Evolutionary conservation across 1,140 invertebrate genomes (phyloP).

Genomic region (Lepidostoma basale): DNA sequence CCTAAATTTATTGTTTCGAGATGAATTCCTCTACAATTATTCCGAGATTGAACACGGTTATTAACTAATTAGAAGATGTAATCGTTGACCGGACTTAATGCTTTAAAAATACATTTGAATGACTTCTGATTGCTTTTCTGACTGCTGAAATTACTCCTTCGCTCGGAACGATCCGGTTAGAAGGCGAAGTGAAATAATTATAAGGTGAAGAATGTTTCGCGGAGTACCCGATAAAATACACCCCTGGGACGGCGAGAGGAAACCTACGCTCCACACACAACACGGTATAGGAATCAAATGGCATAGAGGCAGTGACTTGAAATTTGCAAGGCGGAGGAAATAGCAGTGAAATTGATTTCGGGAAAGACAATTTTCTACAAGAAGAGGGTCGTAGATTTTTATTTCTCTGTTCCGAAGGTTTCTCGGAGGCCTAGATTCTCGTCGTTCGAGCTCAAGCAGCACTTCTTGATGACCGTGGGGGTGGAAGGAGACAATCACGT

Average conservation of each 20-base stretch:
- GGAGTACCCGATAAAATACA: not conserved
- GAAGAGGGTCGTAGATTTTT: conserved; percentile 31
- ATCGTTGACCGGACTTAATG: not conserved
- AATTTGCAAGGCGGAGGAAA: conserved; percentile 24
- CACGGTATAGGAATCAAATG: not conserved
- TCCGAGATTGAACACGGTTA: no score
- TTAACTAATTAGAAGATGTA: not conserved
- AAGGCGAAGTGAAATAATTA: not conserved
- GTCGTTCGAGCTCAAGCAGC: not conserved
- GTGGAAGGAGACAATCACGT: conserved; percentile 6
- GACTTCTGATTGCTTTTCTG: no score
- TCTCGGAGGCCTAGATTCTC: not conserved
- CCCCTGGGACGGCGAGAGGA: not conserved
- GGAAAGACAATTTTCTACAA: conserved; percentile 13
- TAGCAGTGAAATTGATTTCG: conserved; percentile 27
- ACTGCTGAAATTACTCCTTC: no score
- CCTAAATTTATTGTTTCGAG: not conserved
- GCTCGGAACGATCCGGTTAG: not conserved
- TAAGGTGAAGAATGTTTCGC: not conserved
- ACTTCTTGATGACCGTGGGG: conserved; percentile 1
- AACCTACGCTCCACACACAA: not conserved
- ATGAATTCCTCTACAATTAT: not conserved
- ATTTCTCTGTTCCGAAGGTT: conserved; percentile 21
- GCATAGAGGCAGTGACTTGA: conserved; percentile 4
- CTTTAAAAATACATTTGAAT: no score